Evolutionary conservation across 2,113 vertebrate genomes (phyloP).

Genomic region (Paramormyrops kingsleyae): DNA sequence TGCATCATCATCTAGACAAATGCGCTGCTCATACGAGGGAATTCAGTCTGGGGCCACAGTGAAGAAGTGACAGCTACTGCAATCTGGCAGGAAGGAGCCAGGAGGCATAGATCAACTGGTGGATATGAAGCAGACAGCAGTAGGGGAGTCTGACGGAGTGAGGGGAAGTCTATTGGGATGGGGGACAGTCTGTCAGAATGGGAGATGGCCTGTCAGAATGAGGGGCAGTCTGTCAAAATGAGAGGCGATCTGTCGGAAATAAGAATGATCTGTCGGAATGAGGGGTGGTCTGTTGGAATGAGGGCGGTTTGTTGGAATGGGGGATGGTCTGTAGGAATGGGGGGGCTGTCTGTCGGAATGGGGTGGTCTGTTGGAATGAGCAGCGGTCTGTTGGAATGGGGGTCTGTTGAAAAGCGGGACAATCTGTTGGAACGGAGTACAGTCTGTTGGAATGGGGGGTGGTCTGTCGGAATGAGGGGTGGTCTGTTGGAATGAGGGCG

Average conservation of each 20-base stretch:
- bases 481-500: too few relatives aligned
- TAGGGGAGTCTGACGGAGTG: background rate
- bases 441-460: constrained; percentile 30
- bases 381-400: background rate
- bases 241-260: background rate
- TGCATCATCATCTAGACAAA: background rate
- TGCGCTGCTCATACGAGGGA: background rate
- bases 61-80: background rate
- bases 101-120: background rate
- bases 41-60: background rate
- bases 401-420: constrained; percentile 3
- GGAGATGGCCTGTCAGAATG: background rate
- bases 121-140: background rate
- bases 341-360: background rate
- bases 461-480: too few relatives aligned
- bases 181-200: background rate
- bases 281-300: constrained; percentile 36
- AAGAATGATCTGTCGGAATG: constrained; percentile 42
- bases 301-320: constrained; percentile 33
- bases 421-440: constrained; percentile 43
- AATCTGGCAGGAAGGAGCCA: background rate
- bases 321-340: constrained; percentile 39
- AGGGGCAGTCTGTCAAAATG: background rate
- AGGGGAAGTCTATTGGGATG: background rate
- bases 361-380: too few relatives aligned